Evolutionary conservation across 2,113 vertebrate species (phyloP).

Genomic region (Sturnus vulgaris): DNA sequence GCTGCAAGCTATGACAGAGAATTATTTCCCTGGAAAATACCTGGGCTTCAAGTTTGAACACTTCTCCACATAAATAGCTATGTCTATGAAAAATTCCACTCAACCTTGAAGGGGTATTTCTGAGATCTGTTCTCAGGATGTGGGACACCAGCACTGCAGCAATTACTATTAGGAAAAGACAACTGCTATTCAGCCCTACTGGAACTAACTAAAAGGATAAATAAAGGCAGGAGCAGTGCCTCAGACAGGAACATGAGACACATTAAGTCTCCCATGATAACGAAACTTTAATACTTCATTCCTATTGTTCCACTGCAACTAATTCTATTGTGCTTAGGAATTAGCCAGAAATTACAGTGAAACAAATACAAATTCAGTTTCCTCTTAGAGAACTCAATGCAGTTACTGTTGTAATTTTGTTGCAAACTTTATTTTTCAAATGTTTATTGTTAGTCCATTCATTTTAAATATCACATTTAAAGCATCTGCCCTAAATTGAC

Average conservation of each 20-base stretch:
- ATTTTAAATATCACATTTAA: conserved; percentile 3
- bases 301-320: neutral
- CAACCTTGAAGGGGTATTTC: neutral
- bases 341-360: conserved; percentile 3
- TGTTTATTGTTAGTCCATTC: neutral
- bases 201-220: neutral
- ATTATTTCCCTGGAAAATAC: neutral
- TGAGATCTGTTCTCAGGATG: neutral
- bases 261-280: neutral
- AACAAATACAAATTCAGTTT: neutral
- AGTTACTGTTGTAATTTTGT: neutral
- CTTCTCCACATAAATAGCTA: neutral
- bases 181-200: neutral
- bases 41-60: neutral
- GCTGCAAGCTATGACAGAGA: neutral
- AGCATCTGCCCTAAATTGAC: neutral
- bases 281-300: neutral
- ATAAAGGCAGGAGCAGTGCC: neutral
- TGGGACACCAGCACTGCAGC: neutral
- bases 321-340: neutral
- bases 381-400: neutral
- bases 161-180: neutral
- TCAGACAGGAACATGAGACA: neutral
- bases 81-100: neutral
- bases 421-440: neutral